These are phyloP conservation scores for Siniperca scherzeri DNA, from an alignment of 2,797 vertebrate genomes.

Conservation along the genomic window DNA sequence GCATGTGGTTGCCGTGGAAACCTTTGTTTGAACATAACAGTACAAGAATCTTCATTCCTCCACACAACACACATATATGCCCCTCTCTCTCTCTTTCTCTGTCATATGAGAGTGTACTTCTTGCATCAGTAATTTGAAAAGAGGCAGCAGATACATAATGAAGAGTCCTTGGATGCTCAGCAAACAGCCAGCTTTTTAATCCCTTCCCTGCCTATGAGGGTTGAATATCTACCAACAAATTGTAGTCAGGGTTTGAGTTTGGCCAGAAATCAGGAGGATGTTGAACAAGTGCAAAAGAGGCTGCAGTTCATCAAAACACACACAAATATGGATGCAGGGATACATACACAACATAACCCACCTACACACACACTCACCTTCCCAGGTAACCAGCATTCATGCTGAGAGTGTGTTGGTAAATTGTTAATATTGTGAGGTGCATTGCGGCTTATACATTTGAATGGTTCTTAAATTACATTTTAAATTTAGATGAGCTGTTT, in stretches of 20 bases:
- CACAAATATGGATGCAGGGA: constrained; percentile 22
- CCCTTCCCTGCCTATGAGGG: constrained; percentile 48
- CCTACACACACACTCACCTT: constrained; percentile 20
- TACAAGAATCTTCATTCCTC: constrained; percentile 75
- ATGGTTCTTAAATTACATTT: constrained; percentile 87
- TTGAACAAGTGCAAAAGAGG: constrained; percentile 38
- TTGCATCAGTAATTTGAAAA: constrained; percentile 78
- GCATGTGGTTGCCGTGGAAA: constrained; percentile 82
- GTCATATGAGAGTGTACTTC: constrained; percentile 69
- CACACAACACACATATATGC: constrained; percentile 50
- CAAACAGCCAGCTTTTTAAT: constrained; percentile 64
- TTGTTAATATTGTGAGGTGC: constrained; percentile 79
- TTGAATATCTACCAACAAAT: constrained; percentile 46
- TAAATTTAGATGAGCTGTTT: constrained; percentile 86
- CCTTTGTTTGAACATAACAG: constrained; percentile 79
- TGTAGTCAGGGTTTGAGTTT: constrained; percentile 26
- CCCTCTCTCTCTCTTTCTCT: constrained; percentile 25
- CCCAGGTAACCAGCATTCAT: constrained; percentile 63
- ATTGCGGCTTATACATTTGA: constrained; percentile 81
- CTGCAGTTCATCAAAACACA: constrained; percentile 57
- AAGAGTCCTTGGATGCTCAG: constrained; percentile 75
- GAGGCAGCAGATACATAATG: constrained; percentile 77
- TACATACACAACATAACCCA: constrained; percentile 29
- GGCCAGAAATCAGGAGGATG: constrained; percentile 43
- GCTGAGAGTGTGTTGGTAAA: constrained; percentile 75